Evolutionary conservation across 2,888 invertebrate species (phyloP), one percentile per base, ranked within the genome.

Genomic region (Muscina levida): DNA sequence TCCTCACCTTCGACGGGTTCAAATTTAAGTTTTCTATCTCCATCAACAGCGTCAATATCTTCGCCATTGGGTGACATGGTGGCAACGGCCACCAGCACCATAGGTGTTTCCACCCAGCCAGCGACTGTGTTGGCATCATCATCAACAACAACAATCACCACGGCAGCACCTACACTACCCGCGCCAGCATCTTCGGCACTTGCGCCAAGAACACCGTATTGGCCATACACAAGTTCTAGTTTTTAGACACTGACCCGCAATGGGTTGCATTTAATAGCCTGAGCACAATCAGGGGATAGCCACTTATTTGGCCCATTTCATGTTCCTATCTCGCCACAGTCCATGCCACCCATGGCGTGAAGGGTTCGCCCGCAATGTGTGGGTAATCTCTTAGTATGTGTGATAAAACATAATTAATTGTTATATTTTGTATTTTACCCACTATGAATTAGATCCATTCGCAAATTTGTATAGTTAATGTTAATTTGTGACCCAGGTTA

Each of bases 161-260:
- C 67, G 24, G 4, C 79, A 10, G 24, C 82, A n/a, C 31, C 72
- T n/a, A n/a, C 76, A 26, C 26, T 59, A 66, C 6, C 48, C n/a
- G 37, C 31, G n/a, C 15, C 70, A 2, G 19, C 77, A 87, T 91
- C 37, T 8, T n/a, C 68, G 10, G 2, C 57, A n/a, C 24, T 62
- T 1, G 13, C 19, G 39, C 22, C 62, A 10, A 67, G 78, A 75
- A 74, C 92, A 13, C 65, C 84, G 67, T 92, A 93, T 85, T 93
- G 92, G 92, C 90, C 91, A 15, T 91, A 92, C 83, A 91, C 91
- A 67, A 56, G 73, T 53, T 17, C 88, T 90, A 74, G 84, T 81
- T 89, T 84, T 85, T 90, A 87, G 85, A 90, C 84, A 70, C 87
- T 87, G 80, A 88, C 82, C 86, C 89, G 81, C 83, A 62, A 42